These are phyloP conservation scores for Luscinia megarhynchos DNA, from an alignment of 2,797 vertebrate species.

Conservation along the genomic window DNA sequence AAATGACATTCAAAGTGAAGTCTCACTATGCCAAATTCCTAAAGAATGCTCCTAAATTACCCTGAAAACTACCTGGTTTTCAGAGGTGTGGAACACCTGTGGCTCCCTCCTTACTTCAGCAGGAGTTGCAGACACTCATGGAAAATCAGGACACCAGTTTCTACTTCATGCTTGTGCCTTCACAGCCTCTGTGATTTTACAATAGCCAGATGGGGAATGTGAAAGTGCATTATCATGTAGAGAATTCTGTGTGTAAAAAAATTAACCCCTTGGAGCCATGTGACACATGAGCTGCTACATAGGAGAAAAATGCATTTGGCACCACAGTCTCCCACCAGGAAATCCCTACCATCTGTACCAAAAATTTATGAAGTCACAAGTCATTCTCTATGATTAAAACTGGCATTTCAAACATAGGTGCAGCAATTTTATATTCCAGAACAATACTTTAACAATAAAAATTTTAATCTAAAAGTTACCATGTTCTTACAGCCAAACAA, in stretches of 20 bases:
- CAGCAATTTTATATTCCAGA: constrained; percentile 21
- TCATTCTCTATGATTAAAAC: constrained; percentile 28
- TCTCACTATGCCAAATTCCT: background rate
- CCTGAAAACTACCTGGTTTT: background rate
- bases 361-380: constrained; percentile 59
- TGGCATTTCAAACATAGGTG: constrained; percentile 50
- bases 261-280: constrained; percentile 66
- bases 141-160: constrained; percentile 49
- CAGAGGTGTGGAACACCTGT: background rate
- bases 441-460: constrained; percentile 27
- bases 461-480: constrained; percentile 4
- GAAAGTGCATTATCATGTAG: constrained; percentile 75
- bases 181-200: constrained; percentile 56
- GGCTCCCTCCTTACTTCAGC: background rate
- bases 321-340: constrained; percentile 55
- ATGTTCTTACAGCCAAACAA: background rate
- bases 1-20: background rate
- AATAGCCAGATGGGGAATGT: constrained; percentile 38
- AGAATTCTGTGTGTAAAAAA: constrained; percentile 37
- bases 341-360: constrained; percentile 37
- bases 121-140: background rate
- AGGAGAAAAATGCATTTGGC: constrained; percentile 48
- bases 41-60: background rate
- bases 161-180: constrained; percentile 37
- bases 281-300: constrained; percentile 36